A percentile compares a stretch with the other conserved stretches of the same genome.
These are phyloP conservation scores for Microcebus lehilahytsara DNA, from an alignment of 2,113 vertebrate species.

Conservation along the genomic window DNA sequence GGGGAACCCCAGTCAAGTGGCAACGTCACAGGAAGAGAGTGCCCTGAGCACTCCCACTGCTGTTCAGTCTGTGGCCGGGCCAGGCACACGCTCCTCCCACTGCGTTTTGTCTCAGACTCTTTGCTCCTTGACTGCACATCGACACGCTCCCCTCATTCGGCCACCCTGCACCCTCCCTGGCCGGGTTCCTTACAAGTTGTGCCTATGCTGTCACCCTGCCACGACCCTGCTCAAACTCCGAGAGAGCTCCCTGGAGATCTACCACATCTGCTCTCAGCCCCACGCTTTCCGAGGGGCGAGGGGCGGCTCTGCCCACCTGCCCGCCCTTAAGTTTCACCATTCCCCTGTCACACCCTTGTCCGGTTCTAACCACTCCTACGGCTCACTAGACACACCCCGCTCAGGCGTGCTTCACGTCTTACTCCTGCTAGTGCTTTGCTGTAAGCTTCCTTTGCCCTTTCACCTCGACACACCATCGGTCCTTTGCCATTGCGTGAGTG, in stretches of 20 bases:
- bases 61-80: too few species aligned
- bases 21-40: not conserved
- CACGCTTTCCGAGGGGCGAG: not conserved
- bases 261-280: not conserved
- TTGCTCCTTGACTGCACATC: not conserved
- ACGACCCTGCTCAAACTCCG: not conserved
- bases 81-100: too few species aligned
- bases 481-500: not conserved
- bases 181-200: too few species aligned
- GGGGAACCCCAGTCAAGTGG: not conserved
- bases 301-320: not conserved
- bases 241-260: accelerated
- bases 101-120: not conserved
- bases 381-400: not conserved
- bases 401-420: not conserved
- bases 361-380: not conserved
- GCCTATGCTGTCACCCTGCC: not conserved
- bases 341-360: not conserved
- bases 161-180: not conserved
- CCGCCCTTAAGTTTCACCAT: accelerated
- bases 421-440: not conserved
- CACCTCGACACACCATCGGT: accelerated
- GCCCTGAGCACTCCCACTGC: too few species aligned
- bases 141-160: not conserved
- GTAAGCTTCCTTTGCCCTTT: not conserved